Conservation (phyloP, 2,888 invertebrate species). For the Formica aserva region DNA sequence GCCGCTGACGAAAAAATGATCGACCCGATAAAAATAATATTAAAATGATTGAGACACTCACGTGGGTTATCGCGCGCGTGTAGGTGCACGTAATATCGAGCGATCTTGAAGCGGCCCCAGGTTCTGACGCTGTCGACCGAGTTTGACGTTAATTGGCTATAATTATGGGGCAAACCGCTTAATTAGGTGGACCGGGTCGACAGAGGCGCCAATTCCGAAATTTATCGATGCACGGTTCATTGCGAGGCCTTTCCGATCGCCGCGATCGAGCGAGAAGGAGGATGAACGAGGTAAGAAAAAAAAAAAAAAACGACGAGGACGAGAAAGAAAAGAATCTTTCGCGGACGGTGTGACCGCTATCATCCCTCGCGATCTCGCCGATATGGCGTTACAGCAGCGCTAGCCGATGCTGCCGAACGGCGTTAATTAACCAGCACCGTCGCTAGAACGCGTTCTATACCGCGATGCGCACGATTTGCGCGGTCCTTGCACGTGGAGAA, state of each 20-base stretch:
- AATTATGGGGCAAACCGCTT: conserved; percentile 83
- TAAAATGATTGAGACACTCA: conserved; percentile 63
- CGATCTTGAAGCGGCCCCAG: conserved; percentile 63
- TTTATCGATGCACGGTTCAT: conserved; percentile 79
- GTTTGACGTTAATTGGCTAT: conserved; percentile 83
- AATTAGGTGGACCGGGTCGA: conserved; percentile 79
- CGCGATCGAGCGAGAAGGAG: conserved; percentile 56
- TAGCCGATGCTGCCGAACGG: conserved; percentile 65
- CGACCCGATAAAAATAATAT: conserved; percentile 43
- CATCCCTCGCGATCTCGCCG: conserved; percentile 80
- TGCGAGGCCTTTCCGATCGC: conserved; percentile 63
- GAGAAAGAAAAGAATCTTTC: conserved; percentile 62
- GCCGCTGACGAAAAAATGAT: conserved; percentile 39
- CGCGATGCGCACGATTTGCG: conserved; percentile 37
- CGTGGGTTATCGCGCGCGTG: conserved; percentile 25
- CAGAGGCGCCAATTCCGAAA: conserved; percentile 80
- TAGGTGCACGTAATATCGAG: conserved; percentile 58
- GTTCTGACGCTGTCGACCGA: conserved; percentile 63
- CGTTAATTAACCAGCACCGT: conserved; percentile 82
- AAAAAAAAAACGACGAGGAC: conserved; percentile 25
- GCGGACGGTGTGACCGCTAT: conserved; percentile 76
- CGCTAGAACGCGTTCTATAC: conserved; percentile 69
- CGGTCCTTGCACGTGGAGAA: conserved; percentile 65
- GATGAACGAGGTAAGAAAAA: conserved; percentile 45
- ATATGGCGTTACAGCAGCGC: conserved; percentile 73